Base-by-base conservation (phyloP, 2,797 vertebrate genomes). In the Margarornis squamiger region DNA sequence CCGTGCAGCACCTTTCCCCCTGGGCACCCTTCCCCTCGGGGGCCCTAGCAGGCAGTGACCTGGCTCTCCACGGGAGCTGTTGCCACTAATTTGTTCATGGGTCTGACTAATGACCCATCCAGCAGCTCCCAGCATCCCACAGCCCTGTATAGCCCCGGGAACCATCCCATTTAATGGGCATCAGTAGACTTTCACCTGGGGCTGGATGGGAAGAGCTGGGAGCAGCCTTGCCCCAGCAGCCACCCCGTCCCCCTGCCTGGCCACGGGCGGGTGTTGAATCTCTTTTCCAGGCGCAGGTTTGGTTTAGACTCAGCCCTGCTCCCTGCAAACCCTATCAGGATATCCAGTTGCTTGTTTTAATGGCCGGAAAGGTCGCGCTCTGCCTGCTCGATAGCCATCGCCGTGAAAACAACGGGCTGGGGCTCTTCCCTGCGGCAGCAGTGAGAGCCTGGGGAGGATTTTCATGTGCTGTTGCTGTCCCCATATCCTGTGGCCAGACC, bases 331-430 rank as follows among this genome's bases (percentile, higher is more conserved):
- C 38, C 86, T 87, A 74, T 93, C 92, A 94, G 71, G 90, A 92
- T 80, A 85, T 96, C 80, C 93, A 92, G 91, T 51, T 36, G 57
- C 39, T 90, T 18, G 55, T 61, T 88, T 79, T 92, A 95, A 95
- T 82, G 80, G 94, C 94, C 93, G 92, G 96, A 95, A 96, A 96
- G 93, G 88, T 43, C 63, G 68, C 52, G 3, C 67, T 77, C 78
- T 93, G 90, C 61, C 70, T 32, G 57, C 76, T 93, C 9, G 81
- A 94, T 94, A 91, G 94, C 48, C 36, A 95, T 95, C 77, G 36
- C 90, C 11, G 24, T 2, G 7, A 76, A 95, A 93, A 94, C 86
- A 89, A 77, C 23, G 38, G 62, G 17, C 86, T 16, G 86, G 48
- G 78, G 92, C 92, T 23, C 43, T 71, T 92, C 74, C 93, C 51